These are phyloP conservation scores for Onychostoma macrolepis DNA, from an alignment of 2,113 vertebrate species.

Conservation along the genomic window DNA sequence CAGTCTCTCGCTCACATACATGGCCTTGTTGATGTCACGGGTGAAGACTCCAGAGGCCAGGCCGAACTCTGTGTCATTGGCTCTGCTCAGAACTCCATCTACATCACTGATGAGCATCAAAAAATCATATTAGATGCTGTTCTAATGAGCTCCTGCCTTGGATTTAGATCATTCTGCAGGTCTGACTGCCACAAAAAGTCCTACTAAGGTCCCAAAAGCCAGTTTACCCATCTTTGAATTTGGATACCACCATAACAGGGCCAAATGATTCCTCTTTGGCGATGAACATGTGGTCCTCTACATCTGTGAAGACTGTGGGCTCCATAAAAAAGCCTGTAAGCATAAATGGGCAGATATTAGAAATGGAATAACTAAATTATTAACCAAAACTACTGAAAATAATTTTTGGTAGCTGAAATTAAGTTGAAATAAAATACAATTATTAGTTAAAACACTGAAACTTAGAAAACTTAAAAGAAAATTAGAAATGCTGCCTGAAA, in stretches of 20 bases:
- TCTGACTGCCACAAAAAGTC: not conserved
- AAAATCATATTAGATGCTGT: not conserved
- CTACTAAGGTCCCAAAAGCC: not conserved
- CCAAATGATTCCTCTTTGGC: constrained; percentile 92
- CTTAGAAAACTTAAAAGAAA: too few species aligned
- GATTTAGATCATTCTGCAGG: not conserved
- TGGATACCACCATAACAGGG: constrained; percentile 96
- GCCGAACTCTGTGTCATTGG: constrained; percentile 93
- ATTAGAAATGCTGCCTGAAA: too few species aligned
- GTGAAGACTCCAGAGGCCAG: constrained; percentile 97
- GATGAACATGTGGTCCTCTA: constrained; percentile 86
- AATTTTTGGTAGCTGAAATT: not conserved
- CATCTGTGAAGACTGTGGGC: constrained; percentile 83
- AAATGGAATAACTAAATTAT: not conserved
- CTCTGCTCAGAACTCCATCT: constrained; percentile 86
- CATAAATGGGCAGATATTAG: not conserved
- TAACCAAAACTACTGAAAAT: not conserved
- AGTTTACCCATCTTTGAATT: constrained; percentile 90
- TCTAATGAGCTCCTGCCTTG: not conserved
- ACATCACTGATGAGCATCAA: constrained; percentile 78
- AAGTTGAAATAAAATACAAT: not conserved
- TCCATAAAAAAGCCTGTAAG: constrained; percentile 87
- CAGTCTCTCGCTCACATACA: constrained; percentile 92
- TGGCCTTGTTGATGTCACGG: constrained; percentile 92
- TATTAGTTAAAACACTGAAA: too few species aligned